phyloP scores from a whole-genome alignment of 2,797 vertebrate species.

The Epinephelus malabaricus region DNA sequence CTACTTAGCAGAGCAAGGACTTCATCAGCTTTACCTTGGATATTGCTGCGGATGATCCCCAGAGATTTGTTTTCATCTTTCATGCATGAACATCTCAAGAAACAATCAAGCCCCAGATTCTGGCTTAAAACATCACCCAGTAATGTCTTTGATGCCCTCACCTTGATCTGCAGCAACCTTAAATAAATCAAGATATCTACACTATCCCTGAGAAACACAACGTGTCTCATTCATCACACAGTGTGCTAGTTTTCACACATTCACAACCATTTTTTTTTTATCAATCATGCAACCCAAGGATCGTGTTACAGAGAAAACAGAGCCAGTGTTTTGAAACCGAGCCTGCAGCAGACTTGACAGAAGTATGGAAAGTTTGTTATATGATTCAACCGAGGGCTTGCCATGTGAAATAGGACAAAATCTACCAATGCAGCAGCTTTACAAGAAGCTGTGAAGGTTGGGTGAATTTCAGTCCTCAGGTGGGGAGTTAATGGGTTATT shows the following conservation, averaged over 20 bases:
- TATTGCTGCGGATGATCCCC: background rate
- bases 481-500: background rate
- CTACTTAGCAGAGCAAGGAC: background rate
- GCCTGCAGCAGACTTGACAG: background rate
- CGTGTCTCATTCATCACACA: background rate
- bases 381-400: constrained; percentile 5
- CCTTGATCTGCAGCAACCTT: background rate
- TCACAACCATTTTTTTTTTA: background rate
- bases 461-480: background rate
- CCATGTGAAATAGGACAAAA: background rate
- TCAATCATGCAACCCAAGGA: background rate
- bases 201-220: background rate
- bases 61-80: constrained; percentile 13
- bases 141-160: background rate
- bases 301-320: constrained; percentile 9
- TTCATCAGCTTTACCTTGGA: constrained; percentile 9
- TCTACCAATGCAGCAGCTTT: background rate
- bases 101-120: background rate
- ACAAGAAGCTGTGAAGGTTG: background rate
- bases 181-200: background rate
- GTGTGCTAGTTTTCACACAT: background rate
- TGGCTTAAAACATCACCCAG: background rate
- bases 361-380: background rate
- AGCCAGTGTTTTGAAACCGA: background rate
- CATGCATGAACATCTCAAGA: background rate